Evolutionary conservation across 2,797 vertebrate species (phyloP).

Genomic region (Gadopsis marmoratus): DNA sequence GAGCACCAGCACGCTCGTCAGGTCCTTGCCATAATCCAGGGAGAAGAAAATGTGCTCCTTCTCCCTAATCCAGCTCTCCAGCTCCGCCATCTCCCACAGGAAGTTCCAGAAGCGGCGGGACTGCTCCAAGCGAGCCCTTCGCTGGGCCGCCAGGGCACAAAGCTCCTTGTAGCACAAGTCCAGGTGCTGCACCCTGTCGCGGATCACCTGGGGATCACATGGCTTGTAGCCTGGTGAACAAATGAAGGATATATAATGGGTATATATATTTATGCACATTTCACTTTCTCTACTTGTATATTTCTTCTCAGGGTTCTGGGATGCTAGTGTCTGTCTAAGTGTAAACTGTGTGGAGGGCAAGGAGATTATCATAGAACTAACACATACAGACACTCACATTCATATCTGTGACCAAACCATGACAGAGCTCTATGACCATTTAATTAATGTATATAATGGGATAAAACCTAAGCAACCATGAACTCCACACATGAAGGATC

Average conservation of each 20-base stretch:
- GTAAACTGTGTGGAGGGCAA: not conserved
- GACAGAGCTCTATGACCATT: too few relatives aligned
- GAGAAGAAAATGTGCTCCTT: slow-evolving; percentile 96
- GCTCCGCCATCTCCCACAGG: slow-evolving; percentile 94
- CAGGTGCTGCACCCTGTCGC: slow-evolving; percentile 91
- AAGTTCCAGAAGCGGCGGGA: slow-evolving; percentile 94
- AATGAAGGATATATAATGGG: not conserved
- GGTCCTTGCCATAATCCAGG: slow-evolving; percentile 95
- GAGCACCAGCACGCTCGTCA: slow-evolving; percentile 92
- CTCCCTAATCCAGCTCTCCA: slow-evolving; percentile 96
- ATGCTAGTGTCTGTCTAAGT: not conserved
- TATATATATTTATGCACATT: not conserved
- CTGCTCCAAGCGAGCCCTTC: slow-evolving; percentile 90
- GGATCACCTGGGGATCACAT: slow-evolving; percentile 96
- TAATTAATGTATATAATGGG: too few relatives aligned
- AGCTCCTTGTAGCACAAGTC: slow-evolving; percentile 92
- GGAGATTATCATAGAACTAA: not conserved
- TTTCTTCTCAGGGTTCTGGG: not conserved
- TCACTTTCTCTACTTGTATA: not conserved
- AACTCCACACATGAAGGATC: not conserved
- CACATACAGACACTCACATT: not conserved
- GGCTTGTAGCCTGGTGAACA: slow-evolving; percentile 91
- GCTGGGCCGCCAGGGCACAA: slow-evolving; percentile 86
- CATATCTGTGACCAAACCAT: not conserved
- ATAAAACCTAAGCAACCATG: not conserved